Evolutionary conservation across 2,888 invertebrate species (phyloP).

Genomic region (Epiblema foenella): DNA sequence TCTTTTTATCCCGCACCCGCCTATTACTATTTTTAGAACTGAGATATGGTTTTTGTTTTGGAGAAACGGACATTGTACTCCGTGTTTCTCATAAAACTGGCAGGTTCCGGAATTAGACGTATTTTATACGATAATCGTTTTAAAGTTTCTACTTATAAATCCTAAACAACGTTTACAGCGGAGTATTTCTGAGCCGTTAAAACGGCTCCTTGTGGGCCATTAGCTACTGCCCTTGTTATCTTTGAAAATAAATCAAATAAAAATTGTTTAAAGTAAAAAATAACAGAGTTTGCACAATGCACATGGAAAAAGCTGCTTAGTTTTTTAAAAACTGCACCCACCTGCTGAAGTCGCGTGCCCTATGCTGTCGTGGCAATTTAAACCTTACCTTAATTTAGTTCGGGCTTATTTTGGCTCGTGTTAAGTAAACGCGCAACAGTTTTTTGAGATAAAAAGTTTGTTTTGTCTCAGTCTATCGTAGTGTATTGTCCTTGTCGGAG

Average conservation of each 20-base stretch:
- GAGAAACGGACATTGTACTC: constrained; percentile 37
- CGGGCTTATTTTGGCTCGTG: constrained; percentile 49
- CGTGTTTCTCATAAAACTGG: constrained; percentile 34
- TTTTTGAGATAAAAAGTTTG: constrained; percentile 74
- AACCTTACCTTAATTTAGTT: constrained; percentile 47
- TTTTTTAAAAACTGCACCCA: constrained; percentile 79
- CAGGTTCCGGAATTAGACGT: constrained; percentile 41
- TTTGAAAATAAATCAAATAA: constrained; percentile 50
- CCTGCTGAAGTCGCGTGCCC: constrained; percentile 83
- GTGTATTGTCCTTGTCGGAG: constrained; percentile 73
- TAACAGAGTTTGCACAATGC: constrained; percentile 66
- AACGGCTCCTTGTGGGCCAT: constrained; percentile 17
- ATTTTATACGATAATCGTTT: constrained; percentile 39
- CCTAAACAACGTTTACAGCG: constrained; percentile 15
- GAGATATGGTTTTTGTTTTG: constrained; percentile 44
- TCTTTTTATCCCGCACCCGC: constrained; percentile 67
- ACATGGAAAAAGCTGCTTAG: constrained; percentile 72
- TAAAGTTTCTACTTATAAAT: constrained; percentile 26
- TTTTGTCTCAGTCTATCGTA: constrained; percentile 67
- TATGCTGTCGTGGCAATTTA: constrained; percentile 42
- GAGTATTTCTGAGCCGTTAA: constrained; percentile 19
- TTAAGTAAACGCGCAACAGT: constrained; percentile 54
- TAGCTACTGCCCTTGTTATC: constrained; percentile 42
- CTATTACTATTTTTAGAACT: constrained; percentile 61
- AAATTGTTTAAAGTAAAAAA: constrained; percentile 57